A percentile compares a stretch with the other conserved stretches of the same genome.
phyloP scores from a whole-genome alignment of 2,113 vertebrate species.

The Isichthys henryi region DNA sequence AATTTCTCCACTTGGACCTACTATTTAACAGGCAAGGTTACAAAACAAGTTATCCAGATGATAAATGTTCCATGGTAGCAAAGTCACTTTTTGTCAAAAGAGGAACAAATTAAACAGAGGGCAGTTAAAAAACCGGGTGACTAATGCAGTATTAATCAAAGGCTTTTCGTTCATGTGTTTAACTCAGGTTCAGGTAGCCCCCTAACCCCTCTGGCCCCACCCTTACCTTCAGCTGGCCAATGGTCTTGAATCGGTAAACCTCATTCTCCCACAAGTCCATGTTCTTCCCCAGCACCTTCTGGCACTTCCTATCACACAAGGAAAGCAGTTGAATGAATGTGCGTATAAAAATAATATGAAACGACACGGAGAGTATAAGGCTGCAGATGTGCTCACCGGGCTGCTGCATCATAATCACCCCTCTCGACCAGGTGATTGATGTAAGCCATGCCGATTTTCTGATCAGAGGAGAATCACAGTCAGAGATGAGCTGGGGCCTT shows the following conservation, averaged over 20 bases:
- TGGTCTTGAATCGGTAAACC: conserved; percentile 95
- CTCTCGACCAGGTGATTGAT: conserved; percentile 87
- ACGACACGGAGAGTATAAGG: neutral
- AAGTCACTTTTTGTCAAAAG: neutral
- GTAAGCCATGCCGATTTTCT: conserved; percentile 93
- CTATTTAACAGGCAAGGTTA: neutral
- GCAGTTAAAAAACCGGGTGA: neutral
- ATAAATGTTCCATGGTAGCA: neutral
- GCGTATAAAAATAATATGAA: neutral
- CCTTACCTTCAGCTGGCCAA: conserved; percentile 88
- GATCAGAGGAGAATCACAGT: neutral
- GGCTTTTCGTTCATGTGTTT: neutral
- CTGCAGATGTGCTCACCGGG: conserved; percentile 60
- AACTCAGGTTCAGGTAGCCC: neutral
- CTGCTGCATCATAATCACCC: conserved; percentile 81
- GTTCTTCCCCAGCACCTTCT: conserved; percentile 97
- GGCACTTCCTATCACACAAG: conserved; percentile 78
- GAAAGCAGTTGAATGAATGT: neutral
- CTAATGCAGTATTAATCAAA: neutral
- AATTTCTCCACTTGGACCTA: neutral
- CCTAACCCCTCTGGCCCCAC: neutral
- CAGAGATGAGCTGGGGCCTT: neutral
- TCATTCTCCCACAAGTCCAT: conserved; percentile 97
- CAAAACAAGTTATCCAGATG: neutral
- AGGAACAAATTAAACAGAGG: neutral